Evolutionary conservation across 2,797 vertebrate species (phyloP).

Genomic region (Dermochelys coriacea): DNA sequence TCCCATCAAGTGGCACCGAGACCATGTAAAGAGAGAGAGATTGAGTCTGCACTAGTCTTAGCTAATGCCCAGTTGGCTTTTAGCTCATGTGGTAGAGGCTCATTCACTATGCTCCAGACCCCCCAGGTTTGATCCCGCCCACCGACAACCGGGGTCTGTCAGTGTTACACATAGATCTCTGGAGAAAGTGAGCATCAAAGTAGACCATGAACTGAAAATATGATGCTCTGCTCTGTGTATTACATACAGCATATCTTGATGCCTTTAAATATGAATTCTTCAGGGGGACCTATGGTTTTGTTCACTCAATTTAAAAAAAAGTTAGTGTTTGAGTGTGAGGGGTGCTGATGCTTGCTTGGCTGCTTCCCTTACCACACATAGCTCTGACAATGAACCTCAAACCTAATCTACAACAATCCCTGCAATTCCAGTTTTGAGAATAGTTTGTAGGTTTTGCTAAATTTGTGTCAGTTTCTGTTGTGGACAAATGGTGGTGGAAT

Average conservation of each 20-base stretch:
- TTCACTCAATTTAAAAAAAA: neutral
- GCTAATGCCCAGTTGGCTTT: too few relatives aligned
- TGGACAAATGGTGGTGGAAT: neutral
- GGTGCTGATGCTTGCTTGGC: neutral
- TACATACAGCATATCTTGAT: neutral
- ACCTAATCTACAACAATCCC: neutral
- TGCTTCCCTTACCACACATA: neutral
- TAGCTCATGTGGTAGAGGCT: too few relatives aligned
- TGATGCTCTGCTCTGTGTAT: neutral
- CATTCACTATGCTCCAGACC: too few relatives aligned
- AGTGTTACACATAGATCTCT: neutral
- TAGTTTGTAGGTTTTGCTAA: neutral
- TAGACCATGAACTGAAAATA: neutral
- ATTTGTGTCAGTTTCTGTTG: neutral
- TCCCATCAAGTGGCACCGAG: too few relatives aligned
- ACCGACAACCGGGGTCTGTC: too few relatives aligned
- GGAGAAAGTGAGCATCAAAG: neutral
- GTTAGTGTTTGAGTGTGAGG: neutral
- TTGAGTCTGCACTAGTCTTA: too few relatives aligned
- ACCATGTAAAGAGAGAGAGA: too few relatives aligned
- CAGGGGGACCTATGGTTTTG: neutral
- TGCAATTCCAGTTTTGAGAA: neutral
- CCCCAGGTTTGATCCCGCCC: too few relatives aligned
- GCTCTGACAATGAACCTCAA: neutral
- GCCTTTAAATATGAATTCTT: neutral